phyloP scores from a whole-genome alignment of 2,888 invertebrate genomes.

The Cephalotes varians region DNA sequence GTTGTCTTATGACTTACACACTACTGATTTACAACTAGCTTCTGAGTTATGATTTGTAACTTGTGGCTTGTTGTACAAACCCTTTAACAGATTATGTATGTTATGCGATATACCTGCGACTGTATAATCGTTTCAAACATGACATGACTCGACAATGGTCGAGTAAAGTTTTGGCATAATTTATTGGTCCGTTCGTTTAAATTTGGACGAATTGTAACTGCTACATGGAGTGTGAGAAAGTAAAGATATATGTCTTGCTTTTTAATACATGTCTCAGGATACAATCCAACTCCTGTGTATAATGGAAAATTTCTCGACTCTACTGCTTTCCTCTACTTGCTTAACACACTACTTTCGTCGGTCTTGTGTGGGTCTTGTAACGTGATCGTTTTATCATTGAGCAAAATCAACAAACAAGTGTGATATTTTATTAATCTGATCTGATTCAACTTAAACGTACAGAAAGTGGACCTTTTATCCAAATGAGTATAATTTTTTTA shows the following conservation, averaged over 20 bases:
- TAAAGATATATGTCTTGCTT: neutral
- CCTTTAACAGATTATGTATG: neutral
- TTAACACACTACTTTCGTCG: no score
- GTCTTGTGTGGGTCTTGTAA: neutral
- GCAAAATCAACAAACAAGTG: slow-evolving; percentile 5
- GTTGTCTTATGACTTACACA: no score
- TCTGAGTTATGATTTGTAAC: no score
- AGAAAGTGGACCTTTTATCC: slow-evolving; percentile 19
- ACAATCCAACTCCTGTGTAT: neutral
- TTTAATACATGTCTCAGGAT: slow-evolving; percentile 1
- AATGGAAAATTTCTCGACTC: no score
- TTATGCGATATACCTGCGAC: neutral
- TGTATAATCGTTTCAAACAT: no score
- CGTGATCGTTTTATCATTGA: no score
- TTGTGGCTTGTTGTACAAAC: no score
- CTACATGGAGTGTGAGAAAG: neutral
- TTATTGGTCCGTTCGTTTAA: no score
- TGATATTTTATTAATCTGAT: slow-evolving; percentile 23
- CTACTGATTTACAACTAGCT: no score
- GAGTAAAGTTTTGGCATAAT: no score
- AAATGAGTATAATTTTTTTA: slow-evolving; percentile 8
- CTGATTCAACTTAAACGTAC: slow-evolving; percentile 11
- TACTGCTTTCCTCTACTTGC: no score
- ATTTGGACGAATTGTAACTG: neutral
- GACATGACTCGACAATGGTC: no score